These are phyloP conservation scores for Agapornis roseicollis DNA, from an alignment of 2,113 vertebrate genomes.

Conservation along the genomic window DNA sequence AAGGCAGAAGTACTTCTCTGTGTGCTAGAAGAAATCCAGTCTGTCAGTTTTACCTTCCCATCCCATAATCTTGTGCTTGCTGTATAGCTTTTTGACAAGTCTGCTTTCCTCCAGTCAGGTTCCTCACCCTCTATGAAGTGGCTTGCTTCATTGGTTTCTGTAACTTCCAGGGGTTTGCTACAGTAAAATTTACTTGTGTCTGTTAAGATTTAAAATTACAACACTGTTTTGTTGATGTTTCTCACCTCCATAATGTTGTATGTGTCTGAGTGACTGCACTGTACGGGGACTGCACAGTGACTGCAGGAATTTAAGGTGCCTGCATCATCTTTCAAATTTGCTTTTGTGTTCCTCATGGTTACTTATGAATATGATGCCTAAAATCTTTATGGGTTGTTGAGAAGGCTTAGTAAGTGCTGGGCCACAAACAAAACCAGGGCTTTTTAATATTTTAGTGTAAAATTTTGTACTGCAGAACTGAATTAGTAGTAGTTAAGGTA, in stretches of 20 bases:
- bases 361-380: not conserved
- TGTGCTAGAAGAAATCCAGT: accelerated
- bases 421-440: not conserved
- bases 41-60: not conserved
- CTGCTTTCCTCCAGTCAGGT: not conserved
- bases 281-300: not conserved
- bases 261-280: not conserved
- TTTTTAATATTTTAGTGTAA: not conserved
- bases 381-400: not conserved
- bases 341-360: not conserved
- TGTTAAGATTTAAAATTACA: not conserved
- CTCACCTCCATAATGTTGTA: not conserved
- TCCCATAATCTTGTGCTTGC: not conserved
- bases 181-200: not conserved
- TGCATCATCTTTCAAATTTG: not conserved
- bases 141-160: not conserved
- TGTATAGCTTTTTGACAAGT: not conserved
- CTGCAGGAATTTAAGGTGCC: not conserved
- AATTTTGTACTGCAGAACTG: not conserved
- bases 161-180: not conserved
- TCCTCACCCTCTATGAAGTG: not conserved
- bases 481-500: not conserved
- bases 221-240: not conserved
- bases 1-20: not conserved
- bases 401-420: not conserved